phyloP scores from a whole-genome alignment of 2,888 invertebrate genomes.

The Oligia fasciuncula region DNA sequence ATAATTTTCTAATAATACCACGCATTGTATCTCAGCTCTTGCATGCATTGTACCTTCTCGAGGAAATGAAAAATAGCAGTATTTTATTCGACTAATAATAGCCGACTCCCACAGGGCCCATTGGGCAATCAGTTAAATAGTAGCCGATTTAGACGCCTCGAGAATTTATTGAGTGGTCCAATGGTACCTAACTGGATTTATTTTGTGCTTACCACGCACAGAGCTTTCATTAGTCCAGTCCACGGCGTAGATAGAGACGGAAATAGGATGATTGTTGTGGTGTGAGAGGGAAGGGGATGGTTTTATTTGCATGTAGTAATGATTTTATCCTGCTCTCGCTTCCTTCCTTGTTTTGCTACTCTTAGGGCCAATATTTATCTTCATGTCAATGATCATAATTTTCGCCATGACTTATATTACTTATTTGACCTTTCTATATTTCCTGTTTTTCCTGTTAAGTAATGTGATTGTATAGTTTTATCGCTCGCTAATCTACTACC shows the following conservation, averaged over 20 bases:
- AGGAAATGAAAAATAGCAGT: conserved; percentile 18
- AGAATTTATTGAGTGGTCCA: conserved; percentile 76
- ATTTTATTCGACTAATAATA: conserved; percentile 62
- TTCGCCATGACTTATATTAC: background rate
- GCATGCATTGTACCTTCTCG: background rate
- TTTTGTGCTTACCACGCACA: conserved; percentile 75
- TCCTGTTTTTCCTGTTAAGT: background rate
- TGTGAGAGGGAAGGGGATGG: conserved; percentile 10
- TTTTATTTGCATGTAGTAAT: conserved; percentile 54
- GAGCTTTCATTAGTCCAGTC: conserved; percentile 64
- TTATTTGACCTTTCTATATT: background rate
- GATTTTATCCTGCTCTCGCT: conserved; percentile 10
- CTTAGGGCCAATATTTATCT: background rate
- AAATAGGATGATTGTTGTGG: conserved; percentile 12
- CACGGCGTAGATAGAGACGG: conserved; percentile 41
- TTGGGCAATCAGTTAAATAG: conserved; percentile 75
- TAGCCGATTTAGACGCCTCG: conserved; percentile 75
- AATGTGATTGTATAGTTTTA: background rate
- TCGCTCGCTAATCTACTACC: background rate
- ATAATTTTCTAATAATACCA: background rate
- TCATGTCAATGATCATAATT: background rate
- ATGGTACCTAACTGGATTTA: conserved; percentile 76
- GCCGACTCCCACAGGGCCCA: conserved; percentile 65
- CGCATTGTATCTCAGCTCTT: background rate
- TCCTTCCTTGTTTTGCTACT: background rate